Conservation (phyloP, 2,888 invertebrate species). For the Eutolmus rufibarbis region DNA sequence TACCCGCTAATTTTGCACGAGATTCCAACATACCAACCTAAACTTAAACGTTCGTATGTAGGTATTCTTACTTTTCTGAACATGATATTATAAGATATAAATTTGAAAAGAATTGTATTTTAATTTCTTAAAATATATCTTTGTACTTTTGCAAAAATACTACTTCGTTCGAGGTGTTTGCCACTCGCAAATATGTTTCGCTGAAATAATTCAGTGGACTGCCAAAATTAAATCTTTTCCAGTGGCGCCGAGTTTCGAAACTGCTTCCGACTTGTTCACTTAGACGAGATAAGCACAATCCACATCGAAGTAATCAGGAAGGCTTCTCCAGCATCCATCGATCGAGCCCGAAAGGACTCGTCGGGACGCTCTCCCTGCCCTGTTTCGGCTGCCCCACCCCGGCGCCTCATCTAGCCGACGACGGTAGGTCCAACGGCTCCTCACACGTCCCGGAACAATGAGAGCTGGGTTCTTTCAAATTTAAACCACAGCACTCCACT, state of each 20-base stretch:
- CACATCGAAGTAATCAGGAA: conserved; percentile 15
- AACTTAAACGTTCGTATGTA: too few species aligned
- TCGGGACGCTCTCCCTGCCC: not conserved
- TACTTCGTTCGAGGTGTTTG: not conserved
- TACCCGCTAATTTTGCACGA: too few species aligned
- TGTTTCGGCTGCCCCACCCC: not conserved
- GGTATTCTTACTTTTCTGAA: too few species aligned
- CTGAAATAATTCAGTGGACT: not conserved
- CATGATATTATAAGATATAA: too few species aligned
- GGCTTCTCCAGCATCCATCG: conserved; percentile 6
- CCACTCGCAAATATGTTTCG: not conserved
- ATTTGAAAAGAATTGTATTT: too few species aligned
- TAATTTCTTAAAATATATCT: too few species aligned
- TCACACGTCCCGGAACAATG: conserved; percentile 8
- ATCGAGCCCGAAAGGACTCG: not conserved
- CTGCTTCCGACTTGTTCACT: not conserved
- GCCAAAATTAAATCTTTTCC: not conserved
- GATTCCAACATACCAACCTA: too few species aligned
- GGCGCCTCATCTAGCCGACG: not conserved
- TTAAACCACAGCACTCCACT: conserved; percentile 7
- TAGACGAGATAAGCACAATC: not conserved
- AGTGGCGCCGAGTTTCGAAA: not conserved
- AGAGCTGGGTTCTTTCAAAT: conserved; percentile 12
- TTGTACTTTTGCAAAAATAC: too few species aligned
- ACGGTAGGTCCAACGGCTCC: not conserved